Conservation (phyloP, 2,888 invertebrate species). For the Watsonalla cultraria region DNA sequence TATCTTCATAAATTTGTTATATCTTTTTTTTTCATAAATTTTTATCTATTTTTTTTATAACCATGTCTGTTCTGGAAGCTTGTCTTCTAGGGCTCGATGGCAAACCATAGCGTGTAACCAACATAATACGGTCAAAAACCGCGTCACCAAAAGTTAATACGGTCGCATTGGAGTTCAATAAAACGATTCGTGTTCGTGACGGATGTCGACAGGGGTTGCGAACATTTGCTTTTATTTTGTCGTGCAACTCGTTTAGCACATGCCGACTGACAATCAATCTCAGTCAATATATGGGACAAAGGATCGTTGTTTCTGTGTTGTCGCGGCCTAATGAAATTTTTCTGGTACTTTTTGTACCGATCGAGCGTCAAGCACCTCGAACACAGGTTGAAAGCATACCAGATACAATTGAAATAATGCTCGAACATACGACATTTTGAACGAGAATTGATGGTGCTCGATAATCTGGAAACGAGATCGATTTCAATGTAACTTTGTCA, state of each 20-base stretch:
- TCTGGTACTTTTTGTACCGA: conserved; percentile 36
- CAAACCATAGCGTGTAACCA: conserved; percentile 7
- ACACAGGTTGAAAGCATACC: neutral
- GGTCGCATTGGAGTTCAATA: conserved; percentile 55
- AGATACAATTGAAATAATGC: neutral
- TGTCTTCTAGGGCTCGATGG: conserved; percentile 1
- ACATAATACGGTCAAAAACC: conserved; percentile 28
- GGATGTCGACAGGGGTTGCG: conserved; percentile 62
- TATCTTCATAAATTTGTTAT: too few relatives aligned
- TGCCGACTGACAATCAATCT: conserved; percentile 74
- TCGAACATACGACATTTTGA: neutral
- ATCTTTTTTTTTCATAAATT: too few relatives aligned
- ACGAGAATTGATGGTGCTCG: neutral
- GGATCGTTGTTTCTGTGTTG: conserved; percentile 60
- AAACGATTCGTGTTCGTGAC: conserved; percentile 61
- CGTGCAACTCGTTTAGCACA: conserved; percentile 67
- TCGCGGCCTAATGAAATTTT: conserved; percentile 62
- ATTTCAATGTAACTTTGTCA: neutral
- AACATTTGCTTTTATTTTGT: conserved; percentile 70
- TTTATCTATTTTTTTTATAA: too few relatives aligned
- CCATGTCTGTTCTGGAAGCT: neutral
- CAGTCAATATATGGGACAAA: conserved; percentile 72
- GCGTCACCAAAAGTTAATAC: conserved; percentile 54
- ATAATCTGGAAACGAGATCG: neutral
- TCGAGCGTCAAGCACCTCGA: conserved; percentile 6